Base-by-base conservation (phyloP, 2,888 invertebrate species). In the Shargacucullia verbasci region DNA sequence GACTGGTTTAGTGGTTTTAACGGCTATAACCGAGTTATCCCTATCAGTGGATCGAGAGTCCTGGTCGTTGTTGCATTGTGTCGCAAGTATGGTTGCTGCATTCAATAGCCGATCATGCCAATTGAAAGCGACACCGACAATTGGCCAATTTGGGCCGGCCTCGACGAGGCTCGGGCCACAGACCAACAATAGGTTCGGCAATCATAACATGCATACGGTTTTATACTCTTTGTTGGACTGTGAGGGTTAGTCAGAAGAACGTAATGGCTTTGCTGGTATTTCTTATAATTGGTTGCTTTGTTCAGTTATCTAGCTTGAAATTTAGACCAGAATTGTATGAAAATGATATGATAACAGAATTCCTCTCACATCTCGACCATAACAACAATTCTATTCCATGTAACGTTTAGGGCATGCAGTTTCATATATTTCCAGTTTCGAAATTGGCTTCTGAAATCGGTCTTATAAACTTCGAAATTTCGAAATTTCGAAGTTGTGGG, bases 51-150 rank as follows among this genome's bases (percentile, higher is more conserved):
- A 44, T 34, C 41, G 34, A n/a, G 11, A 41, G 37, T 62, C 29
- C 39, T 50, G 46, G 29, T 56, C 60, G 39, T 47, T 53, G 64
- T 50, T 67, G 67, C 67, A 59, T 65, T 68, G 49, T 71, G 67
- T 31, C 57, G 33, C 40, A 38, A 50, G 49, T 25, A 41, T 50
- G 2, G 50, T 41, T 62, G 48, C 56, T 68, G 78, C 68, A 70
- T 75, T 74, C 71, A 73, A 71, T 64, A 76, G 72, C 66, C 57
- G 83, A 79, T 84, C 77, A 73, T 76, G 78, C 81, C 87, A 89
- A 90, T 89, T 90, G 88, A 59, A 62, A 67, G 73, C 80, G 84
- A 86, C 84, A 81, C 76, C 72, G 74, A 76, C 86, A 88, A 90
- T 90, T 89, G 87, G 76, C 70, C 86, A 86, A 88, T 87, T 86